Evolutionary conservation across 2,888 invertebrate species (phyloP), one percentile per base, ranked within the genome.

Genomic region (Dexiosoma caninum): DNA sequence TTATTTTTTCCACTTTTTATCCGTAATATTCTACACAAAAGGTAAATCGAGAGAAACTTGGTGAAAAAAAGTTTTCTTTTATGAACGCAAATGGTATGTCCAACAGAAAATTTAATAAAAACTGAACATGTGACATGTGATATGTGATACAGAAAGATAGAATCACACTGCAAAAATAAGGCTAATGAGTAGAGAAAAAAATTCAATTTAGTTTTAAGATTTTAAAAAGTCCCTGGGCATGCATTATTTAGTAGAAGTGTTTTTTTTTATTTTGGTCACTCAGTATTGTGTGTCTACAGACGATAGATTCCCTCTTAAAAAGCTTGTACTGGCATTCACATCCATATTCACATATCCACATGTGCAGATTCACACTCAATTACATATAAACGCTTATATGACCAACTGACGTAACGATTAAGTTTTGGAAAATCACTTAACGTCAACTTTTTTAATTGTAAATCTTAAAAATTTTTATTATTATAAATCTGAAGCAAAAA

Each of bases 261-360:
- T 32, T 21, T 51, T 42, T 14, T 30, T 6, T 12, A 4, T 42
- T 27, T 37, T 66, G 23, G 51, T 66, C 37, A 51, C 27, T 66
- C 66, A 51, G 14, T 16, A 8, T 14, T 51, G 16, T 23, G 16
- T 49, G 66, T 40, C 49, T 51, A 53, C 67, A 69, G 42, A 69
- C 49, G 35, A 53, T 53, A 69, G 42, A 69, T 42, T 21, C 2
- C 16, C 14, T 55, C 42, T 66, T 44, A 14, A 12, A n/a, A 46
- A 19, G 16, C n/a, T 12, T 27, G 9, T 14, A 60, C 12, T 46
- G 21, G 32, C 2, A 32, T 7, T 32, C 35, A 46, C 30, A 16
- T 44, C 14, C n/a, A 21, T 10, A 57, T 6, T 19, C 6, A 4
- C 49, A 10, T 14, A 49, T 23, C 1, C 2, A 30, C 4, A 37